Percentiles rank a stretch among this genome's conserved stretches.
These are phyloP conservation scores for Erannis defoliaria DNA, from an alignment of 2,888 invertebrate species.

Conservation along the genomic window DNA sequence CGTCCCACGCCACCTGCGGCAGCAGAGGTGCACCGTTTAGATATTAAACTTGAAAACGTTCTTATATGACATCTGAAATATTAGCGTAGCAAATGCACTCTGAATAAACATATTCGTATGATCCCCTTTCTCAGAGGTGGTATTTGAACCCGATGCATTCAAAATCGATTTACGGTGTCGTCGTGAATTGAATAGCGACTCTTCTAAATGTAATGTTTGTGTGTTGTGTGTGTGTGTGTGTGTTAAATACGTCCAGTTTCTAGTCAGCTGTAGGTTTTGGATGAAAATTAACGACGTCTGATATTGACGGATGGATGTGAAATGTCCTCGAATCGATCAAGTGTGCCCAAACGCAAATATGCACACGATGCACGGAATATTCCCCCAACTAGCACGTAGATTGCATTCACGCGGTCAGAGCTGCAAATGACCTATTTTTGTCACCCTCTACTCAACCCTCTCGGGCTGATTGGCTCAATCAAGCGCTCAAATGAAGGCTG, in stretches of 20 bases:
- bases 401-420: constrained; percentile 51
- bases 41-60: constrained; percentile 32
- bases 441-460: constrained; percentile 45
- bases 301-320: constrained; percentile 7
- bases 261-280: not conserved
- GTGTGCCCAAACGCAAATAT: not conserved
- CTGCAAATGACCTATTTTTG: constrained; percentile 58
- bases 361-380: constrained; percentile 10
- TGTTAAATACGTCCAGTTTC: too few relatives aligned
- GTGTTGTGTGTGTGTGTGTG: too few relatives aligned
- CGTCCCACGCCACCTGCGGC: constrained; percentile 25
- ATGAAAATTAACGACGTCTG: constrained; percentile 2
- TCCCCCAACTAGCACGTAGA: constrained; percentile 1
- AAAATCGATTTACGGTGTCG: not conserved
- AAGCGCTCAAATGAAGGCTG: constrained; percentile 52
- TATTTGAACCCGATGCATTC: constrained; percentile 20
- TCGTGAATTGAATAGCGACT: not conserved
- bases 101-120: constrained; percentile 27
- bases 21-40: constrained; percentile 31
- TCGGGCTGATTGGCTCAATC: constrained; percentile 56
- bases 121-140: constrained; percentile 19
- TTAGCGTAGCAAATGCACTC: constrained; percentile 32
- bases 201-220: too few relatives aligned
- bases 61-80: constrained; percentile 32
- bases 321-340: constrained; percentile 3